Evolutionary conservation across 2,888 invertebrate genomes (phyloP).

Genomic region (Leptodirus hochenwartii): DNA sequence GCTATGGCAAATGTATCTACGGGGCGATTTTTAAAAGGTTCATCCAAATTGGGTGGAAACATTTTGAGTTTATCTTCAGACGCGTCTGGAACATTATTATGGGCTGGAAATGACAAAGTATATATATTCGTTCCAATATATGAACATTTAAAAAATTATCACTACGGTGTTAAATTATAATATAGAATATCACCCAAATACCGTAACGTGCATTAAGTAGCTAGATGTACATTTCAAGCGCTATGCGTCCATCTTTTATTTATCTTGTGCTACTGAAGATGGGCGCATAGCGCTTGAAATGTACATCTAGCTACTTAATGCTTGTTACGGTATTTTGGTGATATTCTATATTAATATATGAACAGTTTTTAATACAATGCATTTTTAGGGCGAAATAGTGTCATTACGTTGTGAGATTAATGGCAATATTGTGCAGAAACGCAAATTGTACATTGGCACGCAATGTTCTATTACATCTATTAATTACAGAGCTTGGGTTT

Average conservation of each 20-base stretch:
- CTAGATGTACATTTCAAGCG: too few species aligned
- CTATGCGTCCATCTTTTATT: too few species aligned
- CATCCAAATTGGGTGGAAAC: slow-evolving; percentile 38
- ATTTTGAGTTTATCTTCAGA: slow-evolving; percentile 58
- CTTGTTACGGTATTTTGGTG: not conserved
- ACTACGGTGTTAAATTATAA: too few species aligned
- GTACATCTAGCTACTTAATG: not conserved
- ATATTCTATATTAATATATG: slow-evolving; percentile 4
- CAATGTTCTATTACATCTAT: slow-evolving; percentile 45
- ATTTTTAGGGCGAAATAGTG: slow-evolving; percentile 23
- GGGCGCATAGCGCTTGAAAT: not conserved
- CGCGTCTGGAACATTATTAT: slow-evolving; percentile 57
- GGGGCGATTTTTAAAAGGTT: slow-evolving; percentile 54
- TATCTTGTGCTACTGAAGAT: too few species aligned
- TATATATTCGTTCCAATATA: not conserved
- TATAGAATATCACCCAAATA: too few species aligned
- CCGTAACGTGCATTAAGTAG: too few species aligned
- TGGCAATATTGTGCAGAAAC: slow-evolving; percentile 20
- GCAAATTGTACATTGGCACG: slow-evolving; percentile 18
- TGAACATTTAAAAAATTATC: too few species aligned
- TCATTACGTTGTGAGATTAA: slow-evolving; percentile 23
- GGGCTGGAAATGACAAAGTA: slow-evolving; percentile 73
- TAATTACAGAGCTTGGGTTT: slow-evolving; percentile 67
- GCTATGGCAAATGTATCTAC: slow-evolving; percentile 71
- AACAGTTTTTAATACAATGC: slow-evolving; percentile 1